These are phyloP conservation scores for Pseudopodoces humilis DNA, from an alignment of 2,113 vertebrate genomes.

Conservation along the genomic window DNA sequence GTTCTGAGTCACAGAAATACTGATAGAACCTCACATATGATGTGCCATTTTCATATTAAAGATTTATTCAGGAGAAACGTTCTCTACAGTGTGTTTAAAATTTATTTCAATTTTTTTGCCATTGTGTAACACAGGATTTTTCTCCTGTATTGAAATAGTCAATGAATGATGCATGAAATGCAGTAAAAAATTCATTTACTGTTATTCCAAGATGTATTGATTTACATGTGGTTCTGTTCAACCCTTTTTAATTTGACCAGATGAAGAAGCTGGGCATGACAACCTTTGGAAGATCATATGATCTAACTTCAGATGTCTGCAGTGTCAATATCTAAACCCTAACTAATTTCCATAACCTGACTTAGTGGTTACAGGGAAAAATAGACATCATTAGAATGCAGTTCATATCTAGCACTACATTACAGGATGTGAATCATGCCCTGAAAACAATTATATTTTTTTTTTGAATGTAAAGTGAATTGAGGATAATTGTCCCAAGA, in stretches of 20 bases:
- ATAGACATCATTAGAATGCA: neutral
- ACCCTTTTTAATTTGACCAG: neutral
- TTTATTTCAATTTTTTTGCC: neutral
- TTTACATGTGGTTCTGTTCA: neutral
- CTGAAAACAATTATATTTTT: neutral
- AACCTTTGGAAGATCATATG: neutral
- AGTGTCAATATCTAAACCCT: neutral
- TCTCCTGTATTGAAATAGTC: neutral
- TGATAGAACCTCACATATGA: neutral
- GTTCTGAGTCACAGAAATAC: neutral
- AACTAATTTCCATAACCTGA: neutral
- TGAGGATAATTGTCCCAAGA: neutral
- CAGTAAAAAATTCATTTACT: neutral
- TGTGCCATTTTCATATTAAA: neutral
- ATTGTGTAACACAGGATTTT: neutral
- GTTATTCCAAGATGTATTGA: neutral
- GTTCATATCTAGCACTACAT: neutral
- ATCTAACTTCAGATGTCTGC: neutral
- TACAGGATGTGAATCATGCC: neutral
- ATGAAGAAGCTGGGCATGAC: neutral
- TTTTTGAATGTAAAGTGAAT: neutral
- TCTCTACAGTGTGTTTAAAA: neutral
- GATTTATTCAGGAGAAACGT: neutral
- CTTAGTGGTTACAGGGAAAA: neutral
- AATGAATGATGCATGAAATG: neutral